Evolutionary conservation across 2,888 invertebrate species (phyloP).

Genomic region (Tetheella fluctuosa): DNA sequence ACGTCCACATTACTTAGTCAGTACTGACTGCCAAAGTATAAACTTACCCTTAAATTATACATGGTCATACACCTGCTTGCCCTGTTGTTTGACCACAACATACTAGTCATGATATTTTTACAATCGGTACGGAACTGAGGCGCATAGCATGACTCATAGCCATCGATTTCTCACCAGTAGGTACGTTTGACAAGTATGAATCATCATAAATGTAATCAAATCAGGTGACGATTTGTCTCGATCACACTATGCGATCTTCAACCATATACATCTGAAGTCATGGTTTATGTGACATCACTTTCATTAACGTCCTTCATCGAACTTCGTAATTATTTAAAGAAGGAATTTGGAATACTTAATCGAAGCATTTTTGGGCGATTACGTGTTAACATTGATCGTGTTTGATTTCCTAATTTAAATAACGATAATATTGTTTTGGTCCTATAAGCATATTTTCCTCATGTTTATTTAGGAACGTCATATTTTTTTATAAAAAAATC

Average conservation of each 20-base stretch:
- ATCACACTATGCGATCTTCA: constrained; percentile 16
- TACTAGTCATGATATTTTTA: not conserved
- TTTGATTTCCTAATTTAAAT: not conserved
- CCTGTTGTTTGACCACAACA: not conserved
- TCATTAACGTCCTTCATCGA: not conserved
- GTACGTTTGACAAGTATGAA: constrained; percentile 1
- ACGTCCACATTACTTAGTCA: too few species aligned
- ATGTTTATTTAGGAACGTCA: too few species aligned
- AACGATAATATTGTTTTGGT: not conserved
- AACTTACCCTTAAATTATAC: too few species aligned
- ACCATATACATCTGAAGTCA: not conserved
- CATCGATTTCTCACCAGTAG: not conserved
- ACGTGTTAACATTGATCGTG: not conserved
- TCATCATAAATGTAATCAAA: constrained; percentile 8
- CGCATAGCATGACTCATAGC: not conserved
- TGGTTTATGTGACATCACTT: constrained; percentile 3
- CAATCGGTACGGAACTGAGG: not conserved
- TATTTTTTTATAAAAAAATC: too few species aligned
- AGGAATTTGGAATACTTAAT: not conserved
- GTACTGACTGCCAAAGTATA: too few species aligned
- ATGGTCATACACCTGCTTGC: too few species aligned
- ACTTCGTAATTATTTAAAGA: not conserved
- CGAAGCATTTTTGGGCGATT: not conserved
- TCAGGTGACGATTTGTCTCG: constrained; percentile 34
- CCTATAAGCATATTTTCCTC: too few species aligned